Evolutionary conservation across 2,888 invertebrate genomes (phyloP), one percentile per base, ranked within the genome.

Genomic region (Seira ritae): DNA sequence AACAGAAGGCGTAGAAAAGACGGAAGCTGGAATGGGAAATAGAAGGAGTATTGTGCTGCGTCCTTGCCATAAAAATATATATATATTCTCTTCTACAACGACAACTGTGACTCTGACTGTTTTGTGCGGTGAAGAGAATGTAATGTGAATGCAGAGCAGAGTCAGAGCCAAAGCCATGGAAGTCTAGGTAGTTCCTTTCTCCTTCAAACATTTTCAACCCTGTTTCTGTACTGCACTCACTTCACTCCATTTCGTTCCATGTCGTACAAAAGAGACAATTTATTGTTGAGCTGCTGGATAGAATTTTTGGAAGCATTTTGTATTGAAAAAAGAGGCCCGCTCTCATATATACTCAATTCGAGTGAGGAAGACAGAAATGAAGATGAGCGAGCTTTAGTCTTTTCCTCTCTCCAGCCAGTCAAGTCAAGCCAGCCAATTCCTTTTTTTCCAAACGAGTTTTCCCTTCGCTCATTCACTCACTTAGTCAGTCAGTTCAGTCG

Each of bases 311-410:
- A 55, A 55, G 55, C 55, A 55, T 55, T 55, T 55, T 55, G 6
- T 55, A 55, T 8, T 8, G 12, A 55, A 55, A 55, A 55, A 55
- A n/a, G 17, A 12, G 55, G 17, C 55, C 15, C 2, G 17, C 15
- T 8, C n/a, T 8, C 1, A 55, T 31, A 15, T 12, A 55, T 12
- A 55, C 6, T 8, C 6, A 42, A 12, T 42, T 8, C 6, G 55
- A 55, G 55, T 17, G n/a, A 8, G 17, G 12, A 15, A 55, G 55
- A 55, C 3, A 55, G 55, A 55, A 17, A 55, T n/a, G 55, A 55
- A 55, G 55, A 55, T 55, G 55, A 31, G 55, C 55, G 55, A 31
- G 55, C 55, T 55, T 55, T 55, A 55, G 55, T 55, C 3, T 55
- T 17, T 55, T 12, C n/a, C 55, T 17, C 15, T 55, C 12, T 55